Evolutionary conservation across 2,113 vertebrate species (phyloP).

Genomic region (Ramphastos sulfuratus): DNA sequence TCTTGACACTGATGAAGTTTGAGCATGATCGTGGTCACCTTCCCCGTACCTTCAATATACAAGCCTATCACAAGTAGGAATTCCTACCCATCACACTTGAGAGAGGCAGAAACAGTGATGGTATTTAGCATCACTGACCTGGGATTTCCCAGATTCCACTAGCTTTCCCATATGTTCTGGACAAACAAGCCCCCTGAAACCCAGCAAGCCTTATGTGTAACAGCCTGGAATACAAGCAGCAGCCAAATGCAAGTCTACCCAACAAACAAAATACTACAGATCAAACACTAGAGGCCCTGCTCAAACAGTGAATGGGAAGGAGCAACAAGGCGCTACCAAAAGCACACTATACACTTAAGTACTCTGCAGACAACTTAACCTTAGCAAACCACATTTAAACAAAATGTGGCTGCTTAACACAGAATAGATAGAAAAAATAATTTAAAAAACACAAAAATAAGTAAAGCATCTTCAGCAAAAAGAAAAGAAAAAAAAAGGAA

Average conservation of each 20-base stretch:
- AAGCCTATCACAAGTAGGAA: not conserved
- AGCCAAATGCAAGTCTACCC: not conserved
- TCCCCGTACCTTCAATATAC: not conserved
- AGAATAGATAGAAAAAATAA: not conserved
- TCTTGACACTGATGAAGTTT: not conserved
- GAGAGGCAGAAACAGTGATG: not conserved
- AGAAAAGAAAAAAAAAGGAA: not conserved
- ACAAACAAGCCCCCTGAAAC: not conserved
- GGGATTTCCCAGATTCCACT: not conserved
- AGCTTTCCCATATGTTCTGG: not conserved
- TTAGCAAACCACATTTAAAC: not conserved
- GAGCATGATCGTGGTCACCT: not conserved
- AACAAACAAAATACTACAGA: not conserved
- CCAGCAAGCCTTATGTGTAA: not conserved
- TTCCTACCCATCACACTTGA: not conserved
- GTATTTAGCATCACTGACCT: not conserved
- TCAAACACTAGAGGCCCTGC: not conserved
- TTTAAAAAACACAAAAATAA: not conserved
- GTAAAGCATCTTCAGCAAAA: not conserved
- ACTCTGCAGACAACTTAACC: not conserved
- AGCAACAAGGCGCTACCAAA: not conserved
- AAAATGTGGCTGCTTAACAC: not conserved
- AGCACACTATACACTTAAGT: not conserved
- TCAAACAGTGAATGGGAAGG: rapidly evolving
- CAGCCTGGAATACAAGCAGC: not conserved